These are phyloP conservation scores for Coptodon bakossiorum DNA, from an alignment of 2,113 vertebrate species.

Conservation along the genomic window DNA sequence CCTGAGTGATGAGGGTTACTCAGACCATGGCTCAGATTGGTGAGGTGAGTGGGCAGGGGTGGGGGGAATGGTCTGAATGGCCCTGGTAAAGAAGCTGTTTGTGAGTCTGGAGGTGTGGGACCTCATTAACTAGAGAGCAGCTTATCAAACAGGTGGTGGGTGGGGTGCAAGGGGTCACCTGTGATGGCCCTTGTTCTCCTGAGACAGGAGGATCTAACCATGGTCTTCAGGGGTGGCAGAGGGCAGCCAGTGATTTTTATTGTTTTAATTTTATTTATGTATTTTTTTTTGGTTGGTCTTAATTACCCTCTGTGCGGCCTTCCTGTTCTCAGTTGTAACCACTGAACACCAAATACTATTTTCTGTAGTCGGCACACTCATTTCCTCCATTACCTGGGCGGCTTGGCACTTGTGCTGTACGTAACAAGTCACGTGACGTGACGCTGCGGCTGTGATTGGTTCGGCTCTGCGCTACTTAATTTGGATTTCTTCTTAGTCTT, in stretches of 20 bases:
- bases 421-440: too few relatives aligned
- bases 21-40: neutral
- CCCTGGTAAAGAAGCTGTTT: neutral
- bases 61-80: neutral
- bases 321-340: neutral
- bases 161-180: neutral
- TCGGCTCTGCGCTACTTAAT: too few relatives aligned
- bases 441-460: too few relatives aligned
- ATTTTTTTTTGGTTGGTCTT: neutral
- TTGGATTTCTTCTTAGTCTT: too few relatives aligned
- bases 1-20: neutral
- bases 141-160: neutral
- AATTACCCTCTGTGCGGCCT: neutral
- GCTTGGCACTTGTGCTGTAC: too few relatives aligned
- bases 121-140: neutral
- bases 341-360: neutral
- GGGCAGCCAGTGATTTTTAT: neutral
- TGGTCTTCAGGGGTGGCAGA: neutral
- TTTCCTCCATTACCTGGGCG: too few relatives aligned
- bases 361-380: too few relatives aligned
- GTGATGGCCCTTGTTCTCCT: neutral
- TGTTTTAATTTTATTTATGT: neutral
- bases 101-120: neutral
- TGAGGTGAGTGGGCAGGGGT: neutral
- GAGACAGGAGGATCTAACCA: neutral